Evolutionary conservation across 2,797 vertebrate genomes (phyloP), one percentile per base, ranked within the genome.

Genomic region (Triplophysa bombifrons): DNA sequence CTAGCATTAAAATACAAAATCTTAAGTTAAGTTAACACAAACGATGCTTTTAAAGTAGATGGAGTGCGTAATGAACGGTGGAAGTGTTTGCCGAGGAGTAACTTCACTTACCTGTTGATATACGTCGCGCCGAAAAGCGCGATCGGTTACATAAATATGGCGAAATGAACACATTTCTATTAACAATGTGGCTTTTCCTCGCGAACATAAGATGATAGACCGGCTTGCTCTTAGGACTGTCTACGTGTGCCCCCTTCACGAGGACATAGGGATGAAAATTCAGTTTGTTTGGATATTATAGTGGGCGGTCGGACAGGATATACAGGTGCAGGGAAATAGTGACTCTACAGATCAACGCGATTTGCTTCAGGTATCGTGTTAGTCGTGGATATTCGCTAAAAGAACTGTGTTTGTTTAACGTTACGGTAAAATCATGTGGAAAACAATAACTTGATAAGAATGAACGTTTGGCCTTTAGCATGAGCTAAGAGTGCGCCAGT

Each of bases 101-200:
- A 30, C 30, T 30, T 4, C 4, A 30, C 27, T 30, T 58, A 76
- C 74, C 74, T 76, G 65, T 76, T 76, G 74, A 58, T 48, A 25
- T 51, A 30, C 65, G 22, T 51, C 13, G 12, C 27, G n/a, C 25
- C 38, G 19, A 61, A 63, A 51, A n/a, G 30, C 53, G 34, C 53
- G 22, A 6, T 27, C 17, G 34, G 16, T 53, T 41, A 30, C 38
- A 30, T 27, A 20, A 44, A 46, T 17, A 34, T 27, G 13, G 16
- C 27, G 25, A 56, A 17, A 56, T 17, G 8, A 20, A 16, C 50
- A 13, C 22, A 14, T 22, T 72, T 60, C 44, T 6, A 50, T 10
- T 30, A 27, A 58, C 19, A 63, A 7, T 14, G 60, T 38, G 30
- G 22, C 3, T 53, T 64, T 74, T 41, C n/a, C 34, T 38, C n/a